These are phyloP conservation scores for Drosophila fungiperda DNA, from an alignment of 2,888 invertebrate genomes.

Conservation along the genomic window DNA sequence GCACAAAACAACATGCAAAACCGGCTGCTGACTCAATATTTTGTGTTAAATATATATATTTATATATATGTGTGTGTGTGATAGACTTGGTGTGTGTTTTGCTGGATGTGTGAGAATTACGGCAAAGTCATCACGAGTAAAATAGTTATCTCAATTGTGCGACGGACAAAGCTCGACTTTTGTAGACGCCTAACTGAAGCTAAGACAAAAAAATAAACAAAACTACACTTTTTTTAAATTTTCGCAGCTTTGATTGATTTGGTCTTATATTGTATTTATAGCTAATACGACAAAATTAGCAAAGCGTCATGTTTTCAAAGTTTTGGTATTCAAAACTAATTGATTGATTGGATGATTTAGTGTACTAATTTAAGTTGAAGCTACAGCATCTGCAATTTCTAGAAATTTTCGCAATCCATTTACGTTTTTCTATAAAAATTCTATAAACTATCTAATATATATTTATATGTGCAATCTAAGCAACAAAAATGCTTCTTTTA, in stretches of 20 bases:
- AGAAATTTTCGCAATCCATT: slow-evolving; percentile 44
- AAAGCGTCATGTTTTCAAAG: background rate
- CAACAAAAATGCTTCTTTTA: background rate
- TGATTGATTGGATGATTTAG: background rate
- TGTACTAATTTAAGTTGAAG: background rate
- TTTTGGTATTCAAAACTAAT: background rate
- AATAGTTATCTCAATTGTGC: slow-evolving; percentile 49
- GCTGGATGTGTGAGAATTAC: slow-evolving; percentile 9
- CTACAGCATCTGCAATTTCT: slow-evolving; percentile 44
- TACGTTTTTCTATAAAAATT: too few species aligned
- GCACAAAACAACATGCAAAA: slow-evolving; percentile 54
- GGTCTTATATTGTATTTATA: background rate
- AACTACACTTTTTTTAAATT: slow-evolving; percentile 42
- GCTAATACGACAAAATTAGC: background rate
- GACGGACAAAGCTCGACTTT: slow-evolving; percentile 32
- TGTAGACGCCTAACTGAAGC: slow-evolving; percentile 28
- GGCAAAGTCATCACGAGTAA: slow-evolving; percentile 41
- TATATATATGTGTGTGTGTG: background rate
- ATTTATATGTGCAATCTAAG: background rate
- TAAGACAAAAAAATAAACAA: slow-evolving; percentile 50
- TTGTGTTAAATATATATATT: slow-evolving; percentile 13
- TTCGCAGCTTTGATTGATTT: slow-evolving; percentile 28
- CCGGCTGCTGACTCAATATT: slow-evolving; percentile 70
- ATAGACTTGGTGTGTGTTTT: background rate
- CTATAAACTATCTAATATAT: background rate